Evolutionary conservation across 2,113 vertebrate genomes (phyloP).

Genomic region (Heterochromis multidens): DNA sequence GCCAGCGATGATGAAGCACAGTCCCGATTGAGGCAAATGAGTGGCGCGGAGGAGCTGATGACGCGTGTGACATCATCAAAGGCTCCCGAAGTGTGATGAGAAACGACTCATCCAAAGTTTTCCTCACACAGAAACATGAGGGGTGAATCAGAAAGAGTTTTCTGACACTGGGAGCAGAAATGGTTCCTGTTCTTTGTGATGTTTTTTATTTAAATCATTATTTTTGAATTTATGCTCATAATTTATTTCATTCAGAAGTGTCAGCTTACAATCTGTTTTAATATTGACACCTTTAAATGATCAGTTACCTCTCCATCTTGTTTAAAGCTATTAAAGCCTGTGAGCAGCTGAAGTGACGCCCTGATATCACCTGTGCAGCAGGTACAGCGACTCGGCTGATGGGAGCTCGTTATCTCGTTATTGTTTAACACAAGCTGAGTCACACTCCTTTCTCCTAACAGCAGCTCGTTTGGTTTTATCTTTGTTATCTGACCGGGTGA

Average conservation of each 20-base stretch:
- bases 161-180: not conserved
- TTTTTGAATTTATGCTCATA: not conserved
- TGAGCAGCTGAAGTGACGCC: not conserved
- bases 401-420: not conserved
- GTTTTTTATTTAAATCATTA: not conserved
- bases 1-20: not conserved
- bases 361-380: not conserved
- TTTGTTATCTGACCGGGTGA: not conserved
- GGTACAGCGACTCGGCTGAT: not conserved
- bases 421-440: not conserved
- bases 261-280: not conserved
- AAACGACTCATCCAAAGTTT: not conserved
- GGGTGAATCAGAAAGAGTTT: not conserved
- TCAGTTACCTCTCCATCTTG: not conserved
- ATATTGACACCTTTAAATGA: accelerated
- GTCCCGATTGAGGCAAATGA: not conserved
- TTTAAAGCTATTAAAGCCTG: not conserved
- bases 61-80: not conserved
- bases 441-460: not conserved
- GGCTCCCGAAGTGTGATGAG: too few species aligned
- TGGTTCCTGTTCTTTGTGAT: not conserved
- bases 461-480: not conserved
- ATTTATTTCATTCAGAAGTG: not conserved
- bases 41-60: not conserved
- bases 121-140: not conserved